These are phyloP conservation scores for Prolemur simus DNA, from an alignment of 2,113 vertebrate species.

Conservation along the genomic window DNA sequence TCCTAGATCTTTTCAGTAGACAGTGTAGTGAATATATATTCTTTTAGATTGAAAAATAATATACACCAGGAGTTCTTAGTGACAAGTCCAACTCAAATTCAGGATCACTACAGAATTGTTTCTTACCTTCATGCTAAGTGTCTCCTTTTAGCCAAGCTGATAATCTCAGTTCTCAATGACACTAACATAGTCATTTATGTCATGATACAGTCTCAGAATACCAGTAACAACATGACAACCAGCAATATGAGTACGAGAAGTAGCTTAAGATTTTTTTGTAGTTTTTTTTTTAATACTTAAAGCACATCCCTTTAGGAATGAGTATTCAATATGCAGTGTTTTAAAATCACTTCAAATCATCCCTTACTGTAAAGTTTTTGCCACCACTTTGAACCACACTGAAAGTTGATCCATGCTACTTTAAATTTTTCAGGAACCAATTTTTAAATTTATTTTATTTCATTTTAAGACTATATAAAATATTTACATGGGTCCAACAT, in stretches of 20 bases:
- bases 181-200: not conserved
- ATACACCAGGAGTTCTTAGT: not conserved
- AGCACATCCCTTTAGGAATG: not conserved
- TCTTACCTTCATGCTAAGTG: not conserved
- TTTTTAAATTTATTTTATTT: constrained; percentile 10
- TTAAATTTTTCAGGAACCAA: not conserved
- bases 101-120: not conserved
- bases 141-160: not conserved
- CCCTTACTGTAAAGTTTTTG: not conserved
- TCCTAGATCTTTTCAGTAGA: not conserved
- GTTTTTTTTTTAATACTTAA: not conserved
- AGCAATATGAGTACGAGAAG: not conserved
- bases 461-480: not conserved
- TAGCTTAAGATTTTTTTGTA: not conserved
- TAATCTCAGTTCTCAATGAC: not conserved
- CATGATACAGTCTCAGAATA: not conserved
- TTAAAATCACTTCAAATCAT: constrained; percentile 5
- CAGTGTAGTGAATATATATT: not conserved
- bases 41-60: not conserved
- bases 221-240: not conserved
- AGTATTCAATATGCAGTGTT: not conserved
- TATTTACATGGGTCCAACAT: not conserved
- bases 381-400: not conserved
- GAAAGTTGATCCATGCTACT: not conserved
- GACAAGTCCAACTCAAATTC: not conserved